These are phyloP conservation scores for Upupa epops DNA, from an alignment of 2,113 vertebrate species.

Conservation along the genomic window DNA sequence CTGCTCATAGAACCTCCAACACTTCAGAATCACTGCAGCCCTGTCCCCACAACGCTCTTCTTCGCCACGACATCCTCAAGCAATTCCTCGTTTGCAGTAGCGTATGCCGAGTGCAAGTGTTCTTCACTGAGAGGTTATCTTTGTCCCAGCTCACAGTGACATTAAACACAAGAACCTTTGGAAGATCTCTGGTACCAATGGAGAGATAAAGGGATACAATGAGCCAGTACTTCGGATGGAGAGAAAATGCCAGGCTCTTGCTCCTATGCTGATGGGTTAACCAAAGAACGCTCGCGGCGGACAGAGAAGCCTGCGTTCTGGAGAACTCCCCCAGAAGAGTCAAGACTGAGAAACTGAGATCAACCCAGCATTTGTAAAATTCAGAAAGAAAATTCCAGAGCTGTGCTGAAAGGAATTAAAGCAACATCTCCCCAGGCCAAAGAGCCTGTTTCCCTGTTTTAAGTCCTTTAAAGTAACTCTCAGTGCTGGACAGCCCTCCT, in stretches of 20 bases:
- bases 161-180: neutral
- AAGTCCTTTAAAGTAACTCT: neutral
- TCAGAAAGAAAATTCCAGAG: neutral
- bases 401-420: neutral
- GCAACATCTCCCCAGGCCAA: neutral
- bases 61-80: neutral
- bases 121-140: neutral
- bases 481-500: neutral
- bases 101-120: neutral
- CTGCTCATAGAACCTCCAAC: neutral
- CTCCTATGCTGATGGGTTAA: neutral
- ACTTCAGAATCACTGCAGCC: neutral
- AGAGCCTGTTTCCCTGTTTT: neutral
- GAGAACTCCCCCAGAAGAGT: neutral
- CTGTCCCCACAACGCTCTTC: neutral
- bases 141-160: neutral
- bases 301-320: neutral
- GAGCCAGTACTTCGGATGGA: neutral
- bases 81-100: conserved; percentile 19
- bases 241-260: neutral
- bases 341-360: neutral
- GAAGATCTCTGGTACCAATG: neutral
- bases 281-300: neutral
- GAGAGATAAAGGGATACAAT: neutral
- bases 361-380: neutral